Percentiles rank a stretch among this genome's conserved stretches.
Conservation (phyloP, 1,140 invertebrate genomes). For the Diorhabda carinulata region DNA sequence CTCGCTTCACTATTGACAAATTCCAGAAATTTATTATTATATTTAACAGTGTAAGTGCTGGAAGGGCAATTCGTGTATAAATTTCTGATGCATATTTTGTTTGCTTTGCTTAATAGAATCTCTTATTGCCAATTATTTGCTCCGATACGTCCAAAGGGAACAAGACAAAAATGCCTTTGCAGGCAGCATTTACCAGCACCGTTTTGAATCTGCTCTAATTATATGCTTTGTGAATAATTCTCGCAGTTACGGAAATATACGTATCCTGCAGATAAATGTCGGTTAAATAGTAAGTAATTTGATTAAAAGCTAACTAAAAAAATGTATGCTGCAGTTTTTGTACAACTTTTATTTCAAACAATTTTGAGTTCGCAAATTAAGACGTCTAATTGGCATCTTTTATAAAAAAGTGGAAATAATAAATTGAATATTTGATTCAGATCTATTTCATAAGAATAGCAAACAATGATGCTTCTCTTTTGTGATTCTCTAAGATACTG, state of each 20-base stretch:
- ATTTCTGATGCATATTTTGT: conserved; percentile 33
- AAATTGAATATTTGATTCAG: no score
- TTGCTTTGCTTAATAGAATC: conserved; percentile 31
- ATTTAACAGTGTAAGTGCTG: conserved; percentile 30
- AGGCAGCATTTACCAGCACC: background rate
- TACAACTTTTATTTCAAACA: no score
- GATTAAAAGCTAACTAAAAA: no score
- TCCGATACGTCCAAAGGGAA: conserved; percentile 10
- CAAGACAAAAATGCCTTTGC: conserved; percentile 6
- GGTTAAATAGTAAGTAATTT: background rate
- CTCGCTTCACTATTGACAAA: no score
- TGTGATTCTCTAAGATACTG: no score
- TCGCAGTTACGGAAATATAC: background rate
- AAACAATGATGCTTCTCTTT: no score
- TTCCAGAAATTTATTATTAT: no score
- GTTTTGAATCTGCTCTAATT: conserved; percentile 3
- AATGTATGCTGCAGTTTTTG: no score
- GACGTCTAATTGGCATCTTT: no score
- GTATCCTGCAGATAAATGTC: background rate
- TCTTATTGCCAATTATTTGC: conserved; percentile 27
- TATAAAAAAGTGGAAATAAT: no score
- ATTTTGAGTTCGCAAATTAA: no score
- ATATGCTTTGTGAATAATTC: conserved; percentile 13
- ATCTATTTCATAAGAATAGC: no score
- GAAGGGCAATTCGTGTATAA: conserved; percentile 27